Base-by-base conservation (phyloP, 2,888 invertebrate genomes). In the Drosophila flavopinicola region DNA sequence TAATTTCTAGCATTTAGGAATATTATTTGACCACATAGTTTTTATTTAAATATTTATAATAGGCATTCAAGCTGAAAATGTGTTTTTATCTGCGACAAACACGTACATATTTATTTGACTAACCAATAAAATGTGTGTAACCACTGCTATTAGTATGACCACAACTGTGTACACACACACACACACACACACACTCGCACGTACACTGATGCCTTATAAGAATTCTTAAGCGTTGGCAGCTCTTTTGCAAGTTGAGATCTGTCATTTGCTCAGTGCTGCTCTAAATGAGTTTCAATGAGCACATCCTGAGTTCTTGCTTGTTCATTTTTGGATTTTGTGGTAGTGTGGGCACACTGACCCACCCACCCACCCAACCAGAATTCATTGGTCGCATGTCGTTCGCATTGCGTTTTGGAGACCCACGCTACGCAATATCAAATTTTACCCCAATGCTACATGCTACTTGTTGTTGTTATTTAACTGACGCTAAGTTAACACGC, bases 381-480 rank as follows among this genome's bases (percentile, higher is more conserved):
- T 23, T 44, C 30, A 27, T 30, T 17, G 4, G 39, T 39, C 23
- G 25, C 17, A 20, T 11, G 4, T n/a, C 25, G 24, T 10, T 54
- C 48, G 9, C 30, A 52, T 56, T 33, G 44, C 47, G 11, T 41
- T 58, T 49, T 42, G 37, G 7, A 33, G 51, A 59, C 65, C 41
- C 49, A 53, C 41, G 57, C 73, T 68, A 72, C 72, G 73, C 72
- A 72, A 57, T 73, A 68, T 64, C 37, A 58, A 69, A 72, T 53
- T 57, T 45, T 48, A 52, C 49, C 69, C 54, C 65, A 59, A 9
- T 49, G 30, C 53, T 66, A 41, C 33, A 24, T 39, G 24, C 23
- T 24, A 24, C 17, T 64, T 57, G 37, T 52, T 61, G 51, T 63
- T 45, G 49, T 33, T 49, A 53, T 61, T 56, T 29, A 66, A 45